Percentiles rank a stretch among this genome's conserved stretches.
Conservation (phyloP, 2,113 vertebrate genomes). For the Rhinolophus ferrumequinum region DNA sequence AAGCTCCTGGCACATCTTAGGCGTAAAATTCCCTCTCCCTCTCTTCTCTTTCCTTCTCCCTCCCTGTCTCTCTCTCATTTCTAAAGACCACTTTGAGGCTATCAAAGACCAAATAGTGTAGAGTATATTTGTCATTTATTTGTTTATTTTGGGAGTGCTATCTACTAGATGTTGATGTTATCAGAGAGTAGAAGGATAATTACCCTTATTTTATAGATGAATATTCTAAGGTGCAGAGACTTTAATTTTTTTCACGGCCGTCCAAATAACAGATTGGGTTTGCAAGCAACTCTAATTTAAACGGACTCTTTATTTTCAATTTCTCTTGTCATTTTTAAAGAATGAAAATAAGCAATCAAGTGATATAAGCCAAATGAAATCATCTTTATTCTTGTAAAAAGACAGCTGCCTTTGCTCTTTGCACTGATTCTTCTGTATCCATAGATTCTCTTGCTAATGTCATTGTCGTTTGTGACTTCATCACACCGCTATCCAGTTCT, state of each 20-base stretch:
- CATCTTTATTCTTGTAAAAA: constrained; percentile 6
- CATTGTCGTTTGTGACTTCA: background rate
- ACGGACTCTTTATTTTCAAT: background rate
- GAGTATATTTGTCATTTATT: background rate
- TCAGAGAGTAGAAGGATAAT: background rate
- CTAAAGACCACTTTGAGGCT: background rate
- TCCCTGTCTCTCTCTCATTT: background rate
- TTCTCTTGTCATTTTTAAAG: constrained; percentile 37
- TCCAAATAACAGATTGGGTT: background rate
- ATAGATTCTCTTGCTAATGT: background rate
- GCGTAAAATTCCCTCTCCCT: background rate
- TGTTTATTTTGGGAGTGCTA: background rate
- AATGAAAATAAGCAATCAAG: constrained; percentile 22
- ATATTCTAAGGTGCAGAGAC: constrained; percentile 19
- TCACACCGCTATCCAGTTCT: background rate
- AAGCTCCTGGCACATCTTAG: background rate
- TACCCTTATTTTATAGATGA: background rate
- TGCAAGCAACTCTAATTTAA: constrained; percentile 2
- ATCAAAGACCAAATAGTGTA: background rate
- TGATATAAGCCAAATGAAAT: background rate
- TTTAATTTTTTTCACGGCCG: background rate
- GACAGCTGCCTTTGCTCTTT: background rate
- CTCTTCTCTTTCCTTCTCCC: background rate
- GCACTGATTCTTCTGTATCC: background rate
- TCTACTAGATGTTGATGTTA: background rate